Conservation (phyloP, 2,888 invertebrate genomes). For the Tipula lateralis region DNA sequence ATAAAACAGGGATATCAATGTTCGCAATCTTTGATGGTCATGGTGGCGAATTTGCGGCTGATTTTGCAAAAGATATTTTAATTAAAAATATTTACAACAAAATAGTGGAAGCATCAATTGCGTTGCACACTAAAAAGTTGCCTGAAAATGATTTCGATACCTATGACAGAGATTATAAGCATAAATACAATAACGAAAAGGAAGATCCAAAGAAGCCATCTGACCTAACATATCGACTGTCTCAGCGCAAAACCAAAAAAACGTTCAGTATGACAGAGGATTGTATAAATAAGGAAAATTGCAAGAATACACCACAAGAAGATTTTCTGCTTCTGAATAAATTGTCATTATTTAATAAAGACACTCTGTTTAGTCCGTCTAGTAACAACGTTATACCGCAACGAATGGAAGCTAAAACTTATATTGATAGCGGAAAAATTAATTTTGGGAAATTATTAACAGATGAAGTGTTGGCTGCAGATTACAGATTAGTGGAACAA, state of each 20-base stretch:
- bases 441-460: constrained; percentile 77
- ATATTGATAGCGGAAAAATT: constrained; percentile 69
- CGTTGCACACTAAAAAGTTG: constrained; percentile 54
- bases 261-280: constrained; percentile 58
- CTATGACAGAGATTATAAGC: neutral
- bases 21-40: constrained; percentile 95
- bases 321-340: constrained; percentile 45
- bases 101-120: constrained; percentile 66
- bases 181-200: neutral
- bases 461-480: constrained; percentile 82
- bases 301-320: constrained; percentile 37
- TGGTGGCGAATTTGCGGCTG: constrained; percentile 91
- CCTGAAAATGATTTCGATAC: neutral
- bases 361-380: constrained; percentile 40
- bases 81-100: constrained; percentile 74
- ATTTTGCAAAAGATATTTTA: constrained; percentile 84
- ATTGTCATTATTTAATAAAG: constrained; percentile 42
- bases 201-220: constrained; percentile 30
- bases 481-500: constrained; percentile 72
- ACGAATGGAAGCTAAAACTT: constrained; percentile 53
- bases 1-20: constrained; percentile 77
- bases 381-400: constrained; percentile 38
- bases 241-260: constrained; percentile 2
- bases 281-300: constrained; percentile 54
- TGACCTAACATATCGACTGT: constrained; percentile 31